A percentile compares a stretch with the other conserved stretches of the same genome.
Conservation (phyloP, 2,888 invertebrate genomes). For the Steromphala cineraria region DNA sequence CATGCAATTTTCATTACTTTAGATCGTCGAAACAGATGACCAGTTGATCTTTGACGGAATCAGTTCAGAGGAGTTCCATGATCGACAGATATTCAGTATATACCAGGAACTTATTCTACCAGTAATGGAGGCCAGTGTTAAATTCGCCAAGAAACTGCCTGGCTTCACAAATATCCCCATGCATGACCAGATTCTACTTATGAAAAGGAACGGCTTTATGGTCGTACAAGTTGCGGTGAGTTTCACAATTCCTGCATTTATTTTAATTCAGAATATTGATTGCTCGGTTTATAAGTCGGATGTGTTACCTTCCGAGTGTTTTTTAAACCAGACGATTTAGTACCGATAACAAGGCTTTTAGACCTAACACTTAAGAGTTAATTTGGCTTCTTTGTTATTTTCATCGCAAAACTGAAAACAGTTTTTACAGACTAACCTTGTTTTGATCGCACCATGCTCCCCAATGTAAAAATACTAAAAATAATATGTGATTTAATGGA, state of each 20-base stretch:
- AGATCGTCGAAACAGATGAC: constrained; percentile 32
- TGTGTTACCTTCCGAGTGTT: no score
- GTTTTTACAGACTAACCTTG: no score
- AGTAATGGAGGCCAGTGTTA: constrained; percentile 68
- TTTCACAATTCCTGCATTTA: not conserved
- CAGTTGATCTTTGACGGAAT: constrained; percentile 36
- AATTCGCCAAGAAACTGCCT: constrained; percentile 71
- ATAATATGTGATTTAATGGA: not conserved
- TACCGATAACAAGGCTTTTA: no score
- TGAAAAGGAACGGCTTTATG: constrained; percentile 71
- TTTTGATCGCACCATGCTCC: no score
- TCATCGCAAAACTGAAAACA: no score
- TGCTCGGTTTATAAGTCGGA: no score
- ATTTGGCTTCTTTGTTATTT: no score
- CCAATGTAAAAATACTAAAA: no score
- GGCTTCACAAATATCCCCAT: constrained; percentile 63
- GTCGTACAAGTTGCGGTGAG: constrained; percentile 68
- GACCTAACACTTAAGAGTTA: no score
- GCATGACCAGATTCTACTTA: constrained; percentile 67
- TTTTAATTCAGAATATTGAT: not conserved
- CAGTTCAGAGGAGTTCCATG: constrained; percentile 47
- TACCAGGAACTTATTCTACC: constrained; percentile 67
- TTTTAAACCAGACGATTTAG: no score
- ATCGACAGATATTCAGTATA: constrained; percentile 52
- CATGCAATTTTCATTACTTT: not conserved